Evolutionary conservation across 2,113 vertebrate species (phyloP), one percentile per base, ranked within the genome.

Genomic region (Copsychus sechellarum): DNA sequence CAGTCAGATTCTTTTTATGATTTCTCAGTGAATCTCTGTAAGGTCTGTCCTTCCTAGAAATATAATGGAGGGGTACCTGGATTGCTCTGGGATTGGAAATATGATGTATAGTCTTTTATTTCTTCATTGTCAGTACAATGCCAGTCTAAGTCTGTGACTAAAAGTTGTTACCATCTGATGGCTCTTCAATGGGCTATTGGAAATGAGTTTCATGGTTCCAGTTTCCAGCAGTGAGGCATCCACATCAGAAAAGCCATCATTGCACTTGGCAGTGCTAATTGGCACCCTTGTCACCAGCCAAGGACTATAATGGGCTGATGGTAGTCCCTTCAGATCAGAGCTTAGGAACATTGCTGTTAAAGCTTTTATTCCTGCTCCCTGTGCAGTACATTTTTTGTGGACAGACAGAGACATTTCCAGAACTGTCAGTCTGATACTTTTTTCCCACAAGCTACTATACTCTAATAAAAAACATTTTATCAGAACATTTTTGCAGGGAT

Each of bases 121-220:
- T 93, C 87, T 83, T 76, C 48, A 70, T 91, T 90, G 85, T 95
- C 89, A 72, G 70, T 94, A 72, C 84, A 95, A 94, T 94, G 60
- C n/a, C 62, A 82, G 43, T 66, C 81, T 82, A 84, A 88, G 66
- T 72, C 86, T 84, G 45, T 78, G 85, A 88, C 72, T 96, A 86
- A 96, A 96, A 92, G 72, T 92, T 94, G 88, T 78, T 90, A 91
- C 70, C 76, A 89, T 95, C 60, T 91, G 95, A 94, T 93, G 83
- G 72, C 40, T 90, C 76, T 96, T 92, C 86, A 88, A 48, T 91
- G 71, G 45, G 51, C 40, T 90, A 14, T 69, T 91, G 92, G 93
- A 96, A 96, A 97, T 96, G 80, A 96, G 88, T 97, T 97, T 96
- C 86, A 89, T 94, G 85, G 89, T 82, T 88, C 86, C 78, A 88